These are phyloP conservation scores for Hesperophylax magnus DNA, from an alignment of 1,140 invertebrate species.

Conservation along the genomic window DNA sequence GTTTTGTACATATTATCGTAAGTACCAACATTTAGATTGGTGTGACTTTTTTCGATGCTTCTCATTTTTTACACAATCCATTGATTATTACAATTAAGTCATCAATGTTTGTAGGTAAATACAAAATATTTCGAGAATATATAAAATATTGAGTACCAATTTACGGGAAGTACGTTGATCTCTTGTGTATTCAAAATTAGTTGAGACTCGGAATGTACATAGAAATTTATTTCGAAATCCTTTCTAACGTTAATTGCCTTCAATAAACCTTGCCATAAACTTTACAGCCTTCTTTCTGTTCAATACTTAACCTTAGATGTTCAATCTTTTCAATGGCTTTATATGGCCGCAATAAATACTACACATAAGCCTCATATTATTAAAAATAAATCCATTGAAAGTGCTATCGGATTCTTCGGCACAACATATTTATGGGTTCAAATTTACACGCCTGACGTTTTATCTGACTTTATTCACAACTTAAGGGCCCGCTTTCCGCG, in stretches of 20 bases:
- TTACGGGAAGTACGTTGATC: background rate
- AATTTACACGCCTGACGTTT: constrained; percentile 32
- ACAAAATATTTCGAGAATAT: no score
- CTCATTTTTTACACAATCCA: no score
- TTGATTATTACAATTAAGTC: no score
- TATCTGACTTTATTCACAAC: constrained; percentile 21
- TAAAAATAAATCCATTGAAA: constrained; percentile 51
- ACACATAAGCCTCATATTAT: constrained; percentile 50
- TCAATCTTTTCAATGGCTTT: constrained; percentile 41
- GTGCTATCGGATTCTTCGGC: constrained; percentile 34
- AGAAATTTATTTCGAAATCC: constrained; percentile 37
- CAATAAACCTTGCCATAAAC: constrained; percentile 42
- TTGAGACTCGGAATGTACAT: constrained; percentile 6
- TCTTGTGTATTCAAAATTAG: background rate
- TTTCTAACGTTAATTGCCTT: constrained; percentile 46
- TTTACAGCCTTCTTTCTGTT: constrained; percentile 45
- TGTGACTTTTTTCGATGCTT: no score
- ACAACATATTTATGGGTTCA: constrained; percentile 41
- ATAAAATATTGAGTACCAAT: background rate
- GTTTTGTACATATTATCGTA: no score
- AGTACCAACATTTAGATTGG: no score
- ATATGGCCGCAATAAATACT: constrained; percentile 47
- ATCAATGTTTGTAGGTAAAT: no score
- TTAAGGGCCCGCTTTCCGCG: no score
- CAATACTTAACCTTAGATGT: constrained; percentile 48